These are phyloP conservation scores for Pristionchus japonicus DNA, from an alignment of 2,888 invertebrate genomes.

Conservation along the genomic window DNA sequence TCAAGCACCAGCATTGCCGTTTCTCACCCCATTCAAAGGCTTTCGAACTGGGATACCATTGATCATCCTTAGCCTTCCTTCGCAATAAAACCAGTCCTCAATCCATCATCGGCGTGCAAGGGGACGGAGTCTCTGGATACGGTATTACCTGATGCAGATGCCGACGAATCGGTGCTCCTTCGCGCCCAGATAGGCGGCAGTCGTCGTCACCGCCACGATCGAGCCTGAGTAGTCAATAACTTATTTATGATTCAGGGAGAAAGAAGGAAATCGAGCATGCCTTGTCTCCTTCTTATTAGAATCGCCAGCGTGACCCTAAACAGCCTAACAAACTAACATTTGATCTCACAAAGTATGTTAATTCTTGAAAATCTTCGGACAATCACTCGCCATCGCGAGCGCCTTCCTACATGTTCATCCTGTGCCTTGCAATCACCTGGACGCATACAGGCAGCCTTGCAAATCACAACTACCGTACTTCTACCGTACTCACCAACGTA, in stretches of 20 bases:
- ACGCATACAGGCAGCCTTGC: not conserved
- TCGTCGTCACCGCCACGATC: slow-evolving; percentile 72
- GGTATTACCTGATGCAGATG: slow-evolving; percentile 85
- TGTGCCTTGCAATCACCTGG: too few relatives aligned
- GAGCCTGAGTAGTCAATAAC: too few relatives aligned
- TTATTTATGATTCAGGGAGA: too few relatives aligned
- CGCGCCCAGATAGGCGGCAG: slow-evolving; percentile 66
- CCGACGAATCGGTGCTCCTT: slow-evolving; percentile 87
- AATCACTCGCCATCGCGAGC: too few relatives aligned
- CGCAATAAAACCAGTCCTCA: not conserved
- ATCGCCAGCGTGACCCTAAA: too few relatives aligned
- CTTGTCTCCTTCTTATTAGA: too few relatives aligned
- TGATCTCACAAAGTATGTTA: too few relatives aligned
- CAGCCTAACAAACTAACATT: too few relatives aligned
- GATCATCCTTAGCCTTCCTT: not conserved
- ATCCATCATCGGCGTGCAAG: not conserved
- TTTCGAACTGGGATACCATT: not conserved
- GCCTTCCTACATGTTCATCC: too few relatives aligned
- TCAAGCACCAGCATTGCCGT: not conserved
- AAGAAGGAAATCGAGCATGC: too few relatives aligned
- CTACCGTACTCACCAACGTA: slow-evolving; percentile 85
- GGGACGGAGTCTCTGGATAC: slow-evolving; percentile 55
- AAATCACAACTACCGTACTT: not conserved
- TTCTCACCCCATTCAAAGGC: not conserved
- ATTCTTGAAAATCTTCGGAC: too few relatives aligned